phyloP scores from a whole-genome alignment of 1,140 invertebrate genomes.

The Philaenus spumarius region DNA sequence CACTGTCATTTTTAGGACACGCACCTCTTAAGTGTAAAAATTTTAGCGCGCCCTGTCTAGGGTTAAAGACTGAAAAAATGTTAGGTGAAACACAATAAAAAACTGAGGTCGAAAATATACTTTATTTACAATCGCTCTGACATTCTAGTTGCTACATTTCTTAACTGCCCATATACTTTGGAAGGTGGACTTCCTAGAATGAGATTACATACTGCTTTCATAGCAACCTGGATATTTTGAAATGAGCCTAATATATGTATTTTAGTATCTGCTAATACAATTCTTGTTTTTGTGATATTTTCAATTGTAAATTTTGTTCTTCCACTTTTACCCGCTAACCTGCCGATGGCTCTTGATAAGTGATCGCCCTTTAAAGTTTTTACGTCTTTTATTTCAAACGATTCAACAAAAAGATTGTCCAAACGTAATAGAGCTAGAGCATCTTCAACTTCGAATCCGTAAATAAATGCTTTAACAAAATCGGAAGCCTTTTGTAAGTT shows the following conservation, averaged over 20 bases:
- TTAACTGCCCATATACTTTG: slow-evolving; percentile 91
- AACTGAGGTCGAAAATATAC: no score
- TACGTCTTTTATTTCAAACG: slow-evolving; percentile 96
- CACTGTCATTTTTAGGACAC: no score
- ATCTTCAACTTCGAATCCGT: slow-evolving; percentile 97
- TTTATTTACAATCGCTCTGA: slow-evolving; percentile 38
- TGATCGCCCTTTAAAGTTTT: slow-evolving; percentile 96
- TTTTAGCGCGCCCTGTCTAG: no score
- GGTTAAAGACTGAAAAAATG: no score
- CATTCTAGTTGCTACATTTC: slow-evolving; percentile 72
- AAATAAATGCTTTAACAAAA: slow-evolving; percentile 94
- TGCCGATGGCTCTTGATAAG: slow-evolving; percentile 88
- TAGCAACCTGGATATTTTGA: slow-evolving; percentile 93
- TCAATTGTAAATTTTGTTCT: slow-evolving; percentile 98
- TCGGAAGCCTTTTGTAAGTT: slow-evolving; percentile 96
- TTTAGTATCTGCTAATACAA: slow-evolving; percentile 93
- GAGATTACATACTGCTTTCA: slow-evolving; percentile 94
- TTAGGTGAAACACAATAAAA: no score
- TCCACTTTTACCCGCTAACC: slow-evolving; percentile 95
- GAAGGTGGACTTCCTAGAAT: slow-evolving; percentile 94
- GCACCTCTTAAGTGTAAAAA: no score
- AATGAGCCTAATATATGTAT: slow-evolving; percentile 97
- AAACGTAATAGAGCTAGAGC: slow-evolving; percentile 89
- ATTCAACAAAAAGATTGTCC: slow-evolving; percentile 96
- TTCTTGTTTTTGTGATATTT: slow-evolving; percentile 97